Conservation (phyloP, 2,888 invertebrate species). For the Ethmia dodecea region DNA sequence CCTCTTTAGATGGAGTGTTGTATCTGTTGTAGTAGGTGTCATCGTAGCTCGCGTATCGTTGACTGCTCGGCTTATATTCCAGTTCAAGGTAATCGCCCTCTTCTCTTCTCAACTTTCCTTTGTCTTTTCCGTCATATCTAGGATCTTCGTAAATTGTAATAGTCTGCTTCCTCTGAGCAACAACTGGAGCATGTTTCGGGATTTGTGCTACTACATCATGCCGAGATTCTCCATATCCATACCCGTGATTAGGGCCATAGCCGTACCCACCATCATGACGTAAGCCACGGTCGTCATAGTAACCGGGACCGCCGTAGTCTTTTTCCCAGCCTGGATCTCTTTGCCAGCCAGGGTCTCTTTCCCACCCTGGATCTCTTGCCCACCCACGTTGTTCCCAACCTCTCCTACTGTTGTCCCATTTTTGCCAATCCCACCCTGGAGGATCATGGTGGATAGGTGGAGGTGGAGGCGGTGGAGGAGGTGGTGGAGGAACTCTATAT, state of each 20-base stretch:
- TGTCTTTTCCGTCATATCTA: constrained; percentile 57
- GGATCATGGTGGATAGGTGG: constrained; percentile 31
- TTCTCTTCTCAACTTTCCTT: constrained; percentile 52
- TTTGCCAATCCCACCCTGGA: constrained; percentile 54
- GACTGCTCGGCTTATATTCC: constrained; percentile 63
- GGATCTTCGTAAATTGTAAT: constrained; percentile 75
- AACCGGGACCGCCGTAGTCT: constrained; percentile 60
- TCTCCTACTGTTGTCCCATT: constrained; percentile 43
- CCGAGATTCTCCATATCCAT: constrained; percentile 57
- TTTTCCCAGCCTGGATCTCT: constrained; percentile 37
- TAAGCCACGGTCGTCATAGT: constrained; percentile 58
- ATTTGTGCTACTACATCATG: constrained; percentile 49
- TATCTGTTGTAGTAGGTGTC: constrained; percentile 61
- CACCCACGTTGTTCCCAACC: constrained; percentile 42
- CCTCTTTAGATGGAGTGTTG: constrained; percentile 40
- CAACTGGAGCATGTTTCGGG: constrained; percentile 53
- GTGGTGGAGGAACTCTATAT: constrained; percentile 38
- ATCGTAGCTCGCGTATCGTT: constrained; percentile 65
- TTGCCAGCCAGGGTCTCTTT: constrained; percentile 34
- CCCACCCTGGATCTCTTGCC: constrained; percentile 38
- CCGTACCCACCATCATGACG: constrained; percentile 63
- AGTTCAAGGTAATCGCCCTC: constrained; percentile 63
- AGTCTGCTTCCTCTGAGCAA: constrained; percentile 66
- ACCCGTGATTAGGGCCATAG: constrained; percentile 55
- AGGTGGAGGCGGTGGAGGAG: constrained; percentile 13